Conservation (phyloP, 2,113 vertebrate genomes). For the Bos javanicus region DNA sequence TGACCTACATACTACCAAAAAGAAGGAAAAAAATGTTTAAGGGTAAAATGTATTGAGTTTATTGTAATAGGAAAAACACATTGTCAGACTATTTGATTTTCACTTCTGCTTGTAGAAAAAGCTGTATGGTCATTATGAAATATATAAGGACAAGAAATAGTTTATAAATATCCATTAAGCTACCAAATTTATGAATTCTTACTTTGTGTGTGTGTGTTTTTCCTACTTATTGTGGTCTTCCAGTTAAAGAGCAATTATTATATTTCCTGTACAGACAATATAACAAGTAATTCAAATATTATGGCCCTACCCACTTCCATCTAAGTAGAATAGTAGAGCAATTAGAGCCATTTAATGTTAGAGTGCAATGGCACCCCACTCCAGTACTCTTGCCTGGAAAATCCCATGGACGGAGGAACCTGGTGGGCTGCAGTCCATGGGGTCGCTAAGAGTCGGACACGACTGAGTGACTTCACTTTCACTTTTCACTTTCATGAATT, state of each 20-base stretch:
- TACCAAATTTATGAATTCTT: not conserved
- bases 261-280: constrained; percentile 7
- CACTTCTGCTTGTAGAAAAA: not conserved
- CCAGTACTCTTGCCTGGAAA: too few species aligned
- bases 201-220: not conserved
- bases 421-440: too few species aligned
- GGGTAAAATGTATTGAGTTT: not conserved
- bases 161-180: not conserved
- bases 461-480: too few species aligned
- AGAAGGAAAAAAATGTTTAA: not conserved
- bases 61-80: not conserved
- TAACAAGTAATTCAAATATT: not conserved
- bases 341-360: constrained; percentile 8
- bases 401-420: too few species aligned
- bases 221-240: not conserved
- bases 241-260: not conserved
- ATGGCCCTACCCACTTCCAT: not conserved
- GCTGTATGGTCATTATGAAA: not conserved
- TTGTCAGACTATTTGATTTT: not conserved
- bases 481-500: too few species aligned
- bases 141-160: not conserved
- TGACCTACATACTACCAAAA: not conserved
- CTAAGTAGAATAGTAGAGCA: not conserved
- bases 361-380: not conserved
- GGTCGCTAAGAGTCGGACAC: too few species aligned